phyloP scores from a whole-genome alignment of 2,797 vertebrate genomes.

The Sebastes kiyomatsui region DNA sequence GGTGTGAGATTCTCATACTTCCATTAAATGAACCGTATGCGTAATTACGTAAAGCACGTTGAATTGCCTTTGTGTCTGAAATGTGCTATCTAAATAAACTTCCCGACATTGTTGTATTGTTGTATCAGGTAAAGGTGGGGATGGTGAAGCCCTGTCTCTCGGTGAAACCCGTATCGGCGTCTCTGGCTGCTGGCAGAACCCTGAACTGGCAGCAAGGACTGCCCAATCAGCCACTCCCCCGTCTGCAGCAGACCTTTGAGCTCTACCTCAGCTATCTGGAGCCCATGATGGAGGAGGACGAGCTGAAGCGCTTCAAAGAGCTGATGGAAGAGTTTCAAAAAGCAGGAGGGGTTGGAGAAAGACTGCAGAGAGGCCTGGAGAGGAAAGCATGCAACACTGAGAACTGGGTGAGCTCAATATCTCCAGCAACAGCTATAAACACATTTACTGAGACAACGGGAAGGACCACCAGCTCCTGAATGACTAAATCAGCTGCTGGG shows the following conservation, averaged over 20 bases:
- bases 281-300: not conserved
- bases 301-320: not conserved
- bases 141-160: too few relatives aligned
- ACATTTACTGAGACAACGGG: too few relatives aligned
- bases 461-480: too few relatives aligned
- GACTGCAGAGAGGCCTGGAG: not conserved
- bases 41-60: too few relatives aligned
- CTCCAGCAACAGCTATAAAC: too few relatives aligned
- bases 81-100: too few relatives aligned
- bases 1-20: too few relatives aligned
- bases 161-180: not conserved
- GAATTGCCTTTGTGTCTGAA: too few relatives aligned
- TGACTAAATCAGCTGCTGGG: too few relatives aligned
- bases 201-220: not conserved
- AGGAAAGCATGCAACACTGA: not conserved
- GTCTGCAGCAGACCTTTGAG: not conserved
- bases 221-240: not conserved
- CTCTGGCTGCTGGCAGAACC: not conserved
- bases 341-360: not conserved
- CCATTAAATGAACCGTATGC: too few relatives aligned
- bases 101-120: too few relatives aligned
- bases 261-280: not conserved
- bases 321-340: not conserved
- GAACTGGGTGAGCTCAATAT: not conserved
- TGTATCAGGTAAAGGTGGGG: not conserved